Conservation (phyloP, 2,888 invertebrate species). For the Plemyria rubiginata region DNA sequence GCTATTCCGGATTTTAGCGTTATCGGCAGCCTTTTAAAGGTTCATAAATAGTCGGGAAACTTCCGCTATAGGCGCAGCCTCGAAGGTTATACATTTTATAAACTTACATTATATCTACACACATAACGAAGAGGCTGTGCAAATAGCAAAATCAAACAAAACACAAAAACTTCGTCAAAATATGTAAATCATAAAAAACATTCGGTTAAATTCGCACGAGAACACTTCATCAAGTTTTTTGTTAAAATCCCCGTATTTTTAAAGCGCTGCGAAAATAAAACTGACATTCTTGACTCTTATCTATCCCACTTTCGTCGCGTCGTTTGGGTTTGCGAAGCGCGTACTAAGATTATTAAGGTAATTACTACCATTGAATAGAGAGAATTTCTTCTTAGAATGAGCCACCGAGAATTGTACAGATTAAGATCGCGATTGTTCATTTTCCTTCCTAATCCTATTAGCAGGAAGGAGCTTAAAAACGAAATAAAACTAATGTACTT, state of each 20-base stretch:
- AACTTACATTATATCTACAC: not conserved
- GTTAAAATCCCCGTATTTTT: not conserved
- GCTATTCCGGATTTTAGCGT: constrained; percentile 56
- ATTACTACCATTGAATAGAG: constrained; percentile 53
- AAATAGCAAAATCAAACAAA: not conserved
- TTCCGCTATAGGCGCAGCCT: constrained; percentile 6
- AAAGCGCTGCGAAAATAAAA: constrained; percentile 13
- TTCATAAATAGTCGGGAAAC: constrained; percentile 61
- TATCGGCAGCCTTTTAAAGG: constrained; percentile 63
- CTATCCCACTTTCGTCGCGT: constrained; percentile 27
- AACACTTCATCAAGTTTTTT: not conserved
- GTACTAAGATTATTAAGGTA: constrained; percentile 49
- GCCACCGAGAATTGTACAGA: constrained; percentile 51
- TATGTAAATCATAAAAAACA: too few species aligned
- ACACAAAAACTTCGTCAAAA: not conserved
- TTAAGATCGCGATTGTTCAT: constrained; percentile 64
- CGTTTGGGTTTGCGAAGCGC: constrained; percentile 43
- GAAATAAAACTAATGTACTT: constrained; percentile 50
- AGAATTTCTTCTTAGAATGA: constrained; percentile 41
- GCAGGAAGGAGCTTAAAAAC: constrained; percentile 46
- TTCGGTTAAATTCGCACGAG: too few species aligned
- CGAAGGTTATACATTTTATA: not conserved
- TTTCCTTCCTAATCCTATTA: constrained; percentile 65
- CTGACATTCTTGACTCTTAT: constrained; percentile 26
- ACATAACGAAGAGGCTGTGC: not conserved